Percentiles rank a stretch among this genome's conserved stretches.
Evolutionary conservation across 2,888 invertebrate genomes (phyloP).

Genomic region (Mythimna albipuncta): DNA sequence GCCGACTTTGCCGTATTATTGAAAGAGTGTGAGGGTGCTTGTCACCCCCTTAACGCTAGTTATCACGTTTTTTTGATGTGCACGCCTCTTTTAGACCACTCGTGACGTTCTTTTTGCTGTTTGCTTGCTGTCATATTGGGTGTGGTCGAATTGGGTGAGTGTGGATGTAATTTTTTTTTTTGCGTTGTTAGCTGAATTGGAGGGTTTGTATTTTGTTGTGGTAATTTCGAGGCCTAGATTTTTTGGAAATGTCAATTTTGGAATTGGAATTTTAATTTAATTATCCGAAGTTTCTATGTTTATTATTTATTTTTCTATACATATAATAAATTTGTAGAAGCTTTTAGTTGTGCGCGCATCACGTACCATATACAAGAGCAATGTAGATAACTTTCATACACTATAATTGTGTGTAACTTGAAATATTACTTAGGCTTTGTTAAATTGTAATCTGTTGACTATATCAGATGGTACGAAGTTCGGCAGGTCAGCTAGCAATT

Average conservation of each 20-base stretch:
- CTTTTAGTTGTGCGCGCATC: too few species aligned
- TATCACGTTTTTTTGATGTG: constrained; percentile 87
- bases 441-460: too few species aligned
- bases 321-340: too few species aligned
- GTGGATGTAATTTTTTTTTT: constrained; percentile 28
- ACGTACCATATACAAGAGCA: too few species aligned
- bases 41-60: constrained; percentile 84
- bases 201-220: background rate
- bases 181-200: background rate
- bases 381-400: too few species aligned
- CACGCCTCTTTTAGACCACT: constrained; percentile 79
- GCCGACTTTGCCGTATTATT: constrained; percentile 81
- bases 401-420: too few species aligned
- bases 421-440: too few species aligned
- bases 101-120: constrained; percentile 71
- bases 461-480: too few species aligned
- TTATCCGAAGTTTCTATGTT: too few species aligned
- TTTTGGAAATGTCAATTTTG: background rate
- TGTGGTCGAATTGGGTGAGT: constrained; percentile 46
- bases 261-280: background rate
- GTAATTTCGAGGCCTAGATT: background rate
- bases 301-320: too few species aligned
- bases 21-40: constrained; percentile 75
- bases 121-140: constrained; percentile 60
- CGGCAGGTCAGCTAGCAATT: too few species aligned